Conservation (phyloP, 2,888 invertebrate species). For the Andricus curvator region DNA sequence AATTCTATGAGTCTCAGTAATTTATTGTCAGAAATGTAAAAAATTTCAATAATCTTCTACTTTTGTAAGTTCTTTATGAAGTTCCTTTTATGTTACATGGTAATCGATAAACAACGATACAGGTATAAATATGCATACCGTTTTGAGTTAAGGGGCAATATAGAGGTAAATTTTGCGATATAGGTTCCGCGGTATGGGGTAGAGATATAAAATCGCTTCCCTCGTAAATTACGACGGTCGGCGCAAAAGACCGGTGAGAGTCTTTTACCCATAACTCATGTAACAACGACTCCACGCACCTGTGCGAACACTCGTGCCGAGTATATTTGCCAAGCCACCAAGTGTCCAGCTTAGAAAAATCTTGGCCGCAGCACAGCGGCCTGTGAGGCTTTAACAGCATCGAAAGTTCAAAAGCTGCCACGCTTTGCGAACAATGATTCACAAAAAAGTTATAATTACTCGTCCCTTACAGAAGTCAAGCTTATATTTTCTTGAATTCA, state of each 20-base stretch:
- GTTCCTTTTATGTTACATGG: neutral
- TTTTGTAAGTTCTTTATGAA: neutral
- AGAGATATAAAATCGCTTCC: constrained; percentile 35
- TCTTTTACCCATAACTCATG: constrained; percentile 63
- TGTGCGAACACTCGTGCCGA: constrained; percentile 66
- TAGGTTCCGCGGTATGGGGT: constrained; percentile 12
- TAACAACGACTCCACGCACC: constrained; percentile 63
- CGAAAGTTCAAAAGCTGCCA: neutral
- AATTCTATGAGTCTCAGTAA: too few species aligned
- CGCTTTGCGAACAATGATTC: neutral
- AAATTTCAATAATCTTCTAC: neutral
- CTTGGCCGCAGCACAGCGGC: constrained; percentile 68
- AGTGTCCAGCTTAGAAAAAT: constrained; percentile 65
- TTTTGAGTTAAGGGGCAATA: constrained; percentile 28
- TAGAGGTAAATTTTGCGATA: constrained; percentile 26
- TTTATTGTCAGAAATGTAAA: too few species aligned
- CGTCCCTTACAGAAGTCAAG: neutral
- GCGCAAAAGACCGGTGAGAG: constrained; percentile 29
- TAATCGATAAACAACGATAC: neutral
- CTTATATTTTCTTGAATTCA: neutral
- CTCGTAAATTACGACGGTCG: constrained; percentile 48
- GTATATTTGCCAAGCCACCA: constrained; percentile 72
- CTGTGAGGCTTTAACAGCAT: constrained; percentile 49
- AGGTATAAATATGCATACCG: neutral
- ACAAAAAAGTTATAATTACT: neutral